Evolutionary conservation across 2,888 invertebrate species (phyloP), one percentile per base, ranked within the genome.

Genomic region (Panzeria rudis): DNA sequence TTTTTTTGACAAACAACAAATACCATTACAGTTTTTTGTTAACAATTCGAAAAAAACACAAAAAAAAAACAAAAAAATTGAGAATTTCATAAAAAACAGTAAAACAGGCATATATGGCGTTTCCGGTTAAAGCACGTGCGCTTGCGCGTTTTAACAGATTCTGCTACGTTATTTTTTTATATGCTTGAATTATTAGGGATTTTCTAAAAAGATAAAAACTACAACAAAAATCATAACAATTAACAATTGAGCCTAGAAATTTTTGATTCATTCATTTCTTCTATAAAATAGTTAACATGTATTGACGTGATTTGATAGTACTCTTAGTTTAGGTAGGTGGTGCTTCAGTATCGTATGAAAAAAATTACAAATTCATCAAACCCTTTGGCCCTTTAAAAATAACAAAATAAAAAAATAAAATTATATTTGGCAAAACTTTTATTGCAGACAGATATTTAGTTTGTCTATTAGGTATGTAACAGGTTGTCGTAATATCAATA

Each of bases 101-200:
- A 69, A 71, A 66, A 23, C 71, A 72, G 71, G 71, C 78, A 20
- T 85, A 82, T 82, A 87, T 84, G 87, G 88, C 89, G 87, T 90
- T 91, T 91, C 91, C 91, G 91, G 91, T 91, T 89, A 88, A 89
- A 91, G 91, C 91, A 91, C 91, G 91, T 91, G 91, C 91, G 90
- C 89, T 44, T 82, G 82, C 69, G 82, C 69, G 86, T 87, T 87
- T 86, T 75, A 84, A 62, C 71, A 83, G 82, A 82, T 71, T 80
- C 20, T 68, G 73, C 38, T 79, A 17, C 54, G 64, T 64, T 72
- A 13, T 50, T 69, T 32, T n/a, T 47, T 54, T 69, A 56, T 56
- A 76, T 77, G 73, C 76, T 83, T 64, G 59, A 77, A 83, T 77
- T 86, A 72, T 83, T 83, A 83, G 80, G 86, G 79, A 82, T 75